These are phyloP conservation scores for Chesias legatella DNA, from an alignment of 2,888 invertebrate genomes.

Conservation along the genomic window DNA sequence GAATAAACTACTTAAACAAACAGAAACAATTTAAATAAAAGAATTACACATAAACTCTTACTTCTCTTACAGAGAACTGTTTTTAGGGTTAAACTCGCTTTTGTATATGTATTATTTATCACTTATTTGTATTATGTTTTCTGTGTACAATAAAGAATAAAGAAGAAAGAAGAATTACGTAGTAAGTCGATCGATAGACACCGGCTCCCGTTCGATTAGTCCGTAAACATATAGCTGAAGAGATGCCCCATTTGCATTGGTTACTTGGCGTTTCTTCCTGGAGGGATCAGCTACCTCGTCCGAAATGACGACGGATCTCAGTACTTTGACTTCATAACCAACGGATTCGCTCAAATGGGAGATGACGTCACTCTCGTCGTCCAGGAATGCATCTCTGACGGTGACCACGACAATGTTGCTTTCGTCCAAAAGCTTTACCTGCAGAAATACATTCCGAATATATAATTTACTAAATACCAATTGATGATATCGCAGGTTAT, in stretches of 20 bases:
- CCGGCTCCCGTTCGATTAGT: conserved; percentile 50
- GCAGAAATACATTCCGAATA: conserved; percentile 35
- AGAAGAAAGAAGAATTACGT: conserved; percentile 41
- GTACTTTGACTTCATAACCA: conserved; percentile 60
- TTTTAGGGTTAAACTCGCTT: too few species aligned
- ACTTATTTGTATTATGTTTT: too few species aligned
- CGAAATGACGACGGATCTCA: conserved; percentile 62
- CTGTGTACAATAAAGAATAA: too few species aligned
- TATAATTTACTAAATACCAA: conserved; percentile 11
- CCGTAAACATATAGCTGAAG: conserved; percentile 65
- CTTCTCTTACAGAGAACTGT: too few species aligned
- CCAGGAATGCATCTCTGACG: conserved; percentile 57
- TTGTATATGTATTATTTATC: too few species aligned
- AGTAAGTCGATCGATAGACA: conserved; percentile 48
- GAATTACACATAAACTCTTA: too few species aligned
- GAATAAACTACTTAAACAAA: too few species aligned
- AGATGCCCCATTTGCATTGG: conserved; percentile 38
- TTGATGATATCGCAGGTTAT: conserved; percentile 28
- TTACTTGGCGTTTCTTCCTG: conserved; percentile 36
- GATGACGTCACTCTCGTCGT: conserved; percentile 55
- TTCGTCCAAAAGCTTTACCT: conserved; percentile 67
- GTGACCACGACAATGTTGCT: conserved; percentile 66
- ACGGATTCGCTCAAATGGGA: conserved; percentile 48
- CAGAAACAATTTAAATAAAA: too few species aligned
- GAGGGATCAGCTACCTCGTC: conserved; percentile 29